phyloP scores from a whole-genome alignment of 1,140 invertebrate species.

The Aphaenogaster rudis region DNA sequence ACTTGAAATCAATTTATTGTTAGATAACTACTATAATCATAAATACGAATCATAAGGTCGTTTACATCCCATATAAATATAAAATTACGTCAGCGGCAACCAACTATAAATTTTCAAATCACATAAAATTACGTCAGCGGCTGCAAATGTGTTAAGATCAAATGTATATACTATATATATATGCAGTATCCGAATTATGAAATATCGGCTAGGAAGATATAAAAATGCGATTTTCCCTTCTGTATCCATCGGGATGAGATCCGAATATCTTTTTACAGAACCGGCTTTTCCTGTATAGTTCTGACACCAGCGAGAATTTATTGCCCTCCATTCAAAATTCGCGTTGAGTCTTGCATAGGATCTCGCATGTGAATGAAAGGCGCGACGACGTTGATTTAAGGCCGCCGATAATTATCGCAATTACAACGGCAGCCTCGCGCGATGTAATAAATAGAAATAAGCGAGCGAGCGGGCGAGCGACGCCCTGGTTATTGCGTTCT shows the following conservation, averaged over 20 bases:
- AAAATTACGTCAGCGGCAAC: too few species aligned
- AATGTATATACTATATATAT: too few species aligned
- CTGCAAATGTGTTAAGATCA: too few species aligned
- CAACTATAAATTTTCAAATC: too few species aligned
- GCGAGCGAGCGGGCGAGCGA: conserved; percentile 12
- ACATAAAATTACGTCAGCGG: too few species aligned
- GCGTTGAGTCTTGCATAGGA: not conserved
- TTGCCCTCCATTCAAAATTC: not conserved
- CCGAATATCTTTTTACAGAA: not conserved
- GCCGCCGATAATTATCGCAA: conserved; percentile 55
- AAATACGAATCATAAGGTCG: too few species aligned
- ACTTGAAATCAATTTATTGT: too few species aligned
- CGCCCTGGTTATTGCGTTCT: conserved; percentile 36
- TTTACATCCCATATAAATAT: too few species aligned
- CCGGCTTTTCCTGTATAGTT: not conserved
- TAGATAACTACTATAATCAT: too few species aligned
- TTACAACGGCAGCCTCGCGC: conserved; percentile 36
- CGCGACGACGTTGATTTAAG: conserved; percentile 55
- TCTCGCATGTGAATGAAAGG: conserved; percentile 2
- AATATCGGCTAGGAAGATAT: not conserved
- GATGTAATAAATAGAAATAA: conserved; percentile 59
- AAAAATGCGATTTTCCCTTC: not conserved
- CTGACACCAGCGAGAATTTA: not conserved
- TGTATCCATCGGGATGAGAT: not conserved
- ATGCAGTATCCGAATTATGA: not conserved